A percentile compares a stretch with the other conserved stretches of the same genome.
These are phyloP conservation scores for Ethmia dodecea DNA, from an alignment of 2,888 invertebrate genomes.

Conservation along the genomic window DNA sequence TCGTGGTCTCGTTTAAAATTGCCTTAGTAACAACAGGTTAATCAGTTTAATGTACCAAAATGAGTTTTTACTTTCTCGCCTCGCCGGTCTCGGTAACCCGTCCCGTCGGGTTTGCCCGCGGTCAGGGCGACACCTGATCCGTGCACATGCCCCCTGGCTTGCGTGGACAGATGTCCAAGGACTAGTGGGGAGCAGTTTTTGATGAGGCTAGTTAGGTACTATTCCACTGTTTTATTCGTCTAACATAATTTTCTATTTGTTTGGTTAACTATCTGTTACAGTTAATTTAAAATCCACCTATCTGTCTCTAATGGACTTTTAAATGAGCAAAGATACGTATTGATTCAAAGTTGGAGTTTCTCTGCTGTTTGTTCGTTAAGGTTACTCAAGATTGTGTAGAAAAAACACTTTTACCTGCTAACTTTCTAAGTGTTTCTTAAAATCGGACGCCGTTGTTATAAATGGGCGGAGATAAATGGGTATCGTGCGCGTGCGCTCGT, in stretches of 20 bases:
- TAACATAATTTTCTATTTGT: too few relatives aligned
- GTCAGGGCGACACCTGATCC: conserved; percentile 73
- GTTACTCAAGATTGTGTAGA: not conserved
- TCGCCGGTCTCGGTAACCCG: conserved; percentile 42
- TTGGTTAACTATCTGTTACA: too few relatives aligned
- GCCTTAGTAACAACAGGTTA: too few relatives aligned
- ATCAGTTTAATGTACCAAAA: not conserved
- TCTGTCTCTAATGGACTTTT: too few relatives aligned
- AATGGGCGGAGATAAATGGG: conserved; percentile 35
- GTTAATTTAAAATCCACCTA: too few relatives aligned
- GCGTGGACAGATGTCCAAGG: conserved; percentile 39
- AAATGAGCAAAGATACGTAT: too few relatives aligned
- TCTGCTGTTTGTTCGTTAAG: too few relatives aligned
- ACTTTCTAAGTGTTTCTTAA: conserved; percentile 25
- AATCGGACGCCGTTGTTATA: conserved; percentile 28
- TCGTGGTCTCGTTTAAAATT: too few relatives aligned
- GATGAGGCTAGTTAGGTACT: too few relatives aligned
- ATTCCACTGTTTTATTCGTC: too few relatives aligned
- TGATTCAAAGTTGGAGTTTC: too few relatives aligned
- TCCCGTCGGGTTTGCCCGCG: conserved; percentile 56
- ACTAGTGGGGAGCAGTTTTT: conserved; percentile 31
- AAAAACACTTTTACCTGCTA: conserved; percentile 11
- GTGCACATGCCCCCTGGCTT: conserved; percentile 44
- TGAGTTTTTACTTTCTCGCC: conserved; percentile 41
- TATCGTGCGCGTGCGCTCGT: conserved; percentile 29